These are phyloP conservation scores for Hoplostethus mediterraneus DNA, from an alignment of 2,797 vertebrate genomes.

Conservation along the genomic window DNA sequence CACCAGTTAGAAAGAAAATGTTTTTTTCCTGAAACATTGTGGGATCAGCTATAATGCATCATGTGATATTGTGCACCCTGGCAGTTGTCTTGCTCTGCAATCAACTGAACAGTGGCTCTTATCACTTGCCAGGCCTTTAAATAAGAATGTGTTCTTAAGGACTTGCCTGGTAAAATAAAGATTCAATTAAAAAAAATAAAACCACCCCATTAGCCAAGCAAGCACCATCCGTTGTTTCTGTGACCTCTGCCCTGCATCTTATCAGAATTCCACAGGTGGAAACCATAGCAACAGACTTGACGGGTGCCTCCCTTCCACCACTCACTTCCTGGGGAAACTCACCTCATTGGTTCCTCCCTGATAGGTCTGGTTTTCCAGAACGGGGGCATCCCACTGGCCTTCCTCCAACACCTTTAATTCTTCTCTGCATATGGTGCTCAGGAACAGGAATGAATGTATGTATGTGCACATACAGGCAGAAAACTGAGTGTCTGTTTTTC, in stretches of 20 bases:
- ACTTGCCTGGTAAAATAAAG: no score
- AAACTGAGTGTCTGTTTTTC: conserved; percentile 13
- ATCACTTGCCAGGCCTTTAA: no score
- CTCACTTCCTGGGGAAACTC: conserved; percentile 67
- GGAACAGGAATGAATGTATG: background rate
- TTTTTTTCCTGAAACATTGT: background rate
- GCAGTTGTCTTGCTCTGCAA: conserved; percentile 11
- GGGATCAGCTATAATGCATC: background rate
- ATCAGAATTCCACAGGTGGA: conserved; percentile 25
- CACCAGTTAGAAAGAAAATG: background rate
- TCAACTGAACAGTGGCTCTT: conserved; percentile 31
- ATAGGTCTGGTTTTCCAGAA: conserved; percentile 29
- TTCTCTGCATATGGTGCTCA: background rate
- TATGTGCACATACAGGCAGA: background rate
- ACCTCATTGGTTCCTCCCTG: conserved; percentile 59
- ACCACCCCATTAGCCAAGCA: background rate
- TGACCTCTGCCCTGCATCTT: background rate
- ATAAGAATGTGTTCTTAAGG: no score
- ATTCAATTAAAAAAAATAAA: no score
- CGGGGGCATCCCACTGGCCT: background rate
- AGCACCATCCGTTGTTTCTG: conserved; percentile 22
- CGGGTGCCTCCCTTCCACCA: conserved; percentile 29
- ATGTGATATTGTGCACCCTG: no score
- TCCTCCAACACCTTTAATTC: background rate
- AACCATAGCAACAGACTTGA: conserved; percentile 57